Conservation (phyloP, 2,797 vertebrate genomes). For the Pantherophis alleghaniensis region DNA sequence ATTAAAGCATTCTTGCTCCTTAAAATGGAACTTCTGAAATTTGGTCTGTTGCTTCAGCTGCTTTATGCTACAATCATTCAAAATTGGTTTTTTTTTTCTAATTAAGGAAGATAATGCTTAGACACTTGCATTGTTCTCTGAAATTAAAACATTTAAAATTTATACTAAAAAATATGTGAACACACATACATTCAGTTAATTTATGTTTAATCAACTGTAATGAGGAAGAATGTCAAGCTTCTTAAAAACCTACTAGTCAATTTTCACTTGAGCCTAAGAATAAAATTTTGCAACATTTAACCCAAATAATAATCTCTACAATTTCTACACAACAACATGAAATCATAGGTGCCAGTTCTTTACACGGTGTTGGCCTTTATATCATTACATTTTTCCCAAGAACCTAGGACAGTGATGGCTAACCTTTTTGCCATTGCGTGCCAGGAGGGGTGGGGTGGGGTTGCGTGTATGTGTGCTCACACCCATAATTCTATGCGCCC, state of each 20-base stretch:
- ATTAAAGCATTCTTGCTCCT: background rate
- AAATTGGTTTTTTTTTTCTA: background rate
- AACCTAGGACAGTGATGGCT: background rate
- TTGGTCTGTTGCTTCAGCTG: background rate
- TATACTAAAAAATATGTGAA: background rate
- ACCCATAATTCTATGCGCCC: too few species aligned
- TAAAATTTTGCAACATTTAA: background rate
- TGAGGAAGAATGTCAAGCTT: background rate
- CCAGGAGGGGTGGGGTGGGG: too few species aligned
- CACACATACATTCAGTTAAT: background rate
- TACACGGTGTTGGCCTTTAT: slow-evolving; percentile 1
- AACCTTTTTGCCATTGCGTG: too few species aligned
- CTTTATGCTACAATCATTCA: background rate
- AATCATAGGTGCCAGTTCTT: background rate
- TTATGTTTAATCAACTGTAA: background rate
- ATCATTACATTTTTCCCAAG: background rate
- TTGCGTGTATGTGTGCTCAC: too few species aligned
- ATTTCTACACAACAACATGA: background rate
- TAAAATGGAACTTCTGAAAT: background rate
- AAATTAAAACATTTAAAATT: background rate
- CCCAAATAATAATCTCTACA: background rate
- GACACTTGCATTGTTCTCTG: background rate
- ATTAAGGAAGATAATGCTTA: background rate
- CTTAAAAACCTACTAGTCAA: background rate
- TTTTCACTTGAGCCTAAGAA: background rate